Conservation (phyloP, 2,888 invertebrate species). For the Saturnia pavonia region DNA sequence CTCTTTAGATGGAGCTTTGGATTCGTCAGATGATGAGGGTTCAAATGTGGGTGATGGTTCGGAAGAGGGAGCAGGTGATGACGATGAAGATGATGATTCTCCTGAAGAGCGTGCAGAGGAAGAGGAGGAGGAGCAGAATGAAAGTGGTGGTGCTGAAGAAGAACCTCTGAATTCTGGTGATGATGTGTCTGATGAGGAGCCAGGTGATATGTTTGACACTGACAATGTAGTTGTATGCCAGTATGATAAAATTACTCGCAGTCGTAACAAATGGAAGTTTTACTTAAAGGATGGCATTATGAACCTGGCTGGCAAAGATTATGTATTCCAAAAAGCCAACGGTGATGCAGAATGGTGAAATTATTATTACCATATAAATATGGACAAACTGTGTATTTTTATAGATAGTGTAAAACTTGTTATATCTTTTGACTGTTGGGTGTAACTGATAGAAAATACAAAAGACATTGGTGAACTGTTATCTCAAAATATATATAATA, state of each 20-base stretch:
- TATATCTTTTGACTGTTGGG: slow-evolving; percentile 53
- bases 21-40: slow-evolving; percentile 89
- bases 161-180: slow-evolving; percentile 98
- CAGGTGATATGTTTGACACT: slow-evolving; percentile 97
- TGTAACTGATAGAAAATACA: slow-evolving; percentile 39
- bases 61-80: slow-evolving; percentile 87
- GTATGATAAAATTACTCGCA: slow-evolving; percentile 99
- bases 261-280: slow-evolving; percentile 99
- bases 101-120: slow-evolving; percentile 84
- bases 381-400: slow-evolving; percentile 62
- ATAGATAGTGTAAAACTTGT: slow-evolving; percentile 57
- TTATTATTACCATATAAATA: slow-evolving; percentile 39
- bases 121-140: slow-evolving; percentile 87
- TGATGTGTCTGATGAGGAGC: slow-evolving; percentile 98
- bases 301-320: slow-evolving; percentile 99
- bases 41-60: slow-evolving; percentile 80
- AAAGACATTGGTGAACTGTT: slow-evolving; percentile 46
- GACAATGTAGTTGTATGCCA: slow-evolving; percentile 99
- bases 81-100: slow-evolving; percentile 90
- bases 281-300: slow-evolving; percentile 99
- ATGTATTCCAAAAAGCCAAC: slow-evolving; percentile 98
- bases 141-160: slow-evolving; percentile 85
- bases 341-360: slow-evolving; percentile 99
- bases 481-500: slow-evolving; percentile 40
- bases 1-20: slow-evolving; percentile 84